Evolutionary conservation across 1,140 invertebrate genomes (phyloP), one percentile per base, ranked within the genome.

Genomic region (Hydropsyche tenuis): DNA sequence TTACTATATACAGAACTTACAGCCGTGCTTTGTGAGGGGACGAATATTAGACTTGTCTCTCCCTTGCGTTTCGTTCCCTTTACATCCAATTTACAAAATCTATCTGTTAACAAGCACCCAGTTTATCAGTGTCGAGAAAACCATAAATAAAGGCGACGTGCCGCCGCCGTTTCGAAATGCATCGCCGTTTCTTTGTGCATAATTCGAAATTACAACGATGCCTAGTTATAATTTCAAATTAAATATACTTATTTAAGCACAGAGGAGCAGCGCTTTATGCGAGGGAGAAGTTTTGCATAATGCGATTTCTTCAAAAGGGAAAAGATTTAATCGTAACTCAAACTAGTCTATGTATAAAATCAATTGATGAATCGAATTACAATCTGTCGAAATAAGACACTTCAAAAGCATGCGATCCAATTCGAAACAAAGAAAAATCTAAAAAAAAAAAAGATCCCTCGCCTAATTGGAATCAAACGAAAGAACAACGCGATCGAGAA

Each of bases 21-120:
- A 37, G 9, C 30, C 30, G 48, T 46, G 18, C 20, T 53, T 53
- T 53, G 48, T 53, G 23, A 23, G 20, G 56, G 23, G 22, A 25
- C 4, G 23, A 60, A 60, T 60, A 60, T 60, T 60, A 60, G 56
- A 60, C 56, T 11, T n/a, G 51, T 20, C 9, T 23, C 23, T 60
- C 56, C 56, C 56, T 23, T 12, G 11, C 20, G 25, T 60, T 60
- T 60, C 23, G 56, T 60, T 37, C 56, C 56, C 56, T 60, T 60
- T 60, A 60, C 1, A 25, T 60, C 56, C 56, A 60, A 60, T 60
- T 60, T 60, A 60, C 23, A 60, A 60, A 60, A 60, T 60, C 20
- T 60, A 60, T 25, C 56, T 60, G 56, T 60, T 60, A 60, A 60
- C 56, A 60, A 60, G 23, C 20, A 20, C 20, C 22, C 23, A 9